These are phyloP conservation scores for Cavia porcellus DNA, from an alignment of 2,113 vertebrate genomes.

Conservation along the genomic window DNA sequence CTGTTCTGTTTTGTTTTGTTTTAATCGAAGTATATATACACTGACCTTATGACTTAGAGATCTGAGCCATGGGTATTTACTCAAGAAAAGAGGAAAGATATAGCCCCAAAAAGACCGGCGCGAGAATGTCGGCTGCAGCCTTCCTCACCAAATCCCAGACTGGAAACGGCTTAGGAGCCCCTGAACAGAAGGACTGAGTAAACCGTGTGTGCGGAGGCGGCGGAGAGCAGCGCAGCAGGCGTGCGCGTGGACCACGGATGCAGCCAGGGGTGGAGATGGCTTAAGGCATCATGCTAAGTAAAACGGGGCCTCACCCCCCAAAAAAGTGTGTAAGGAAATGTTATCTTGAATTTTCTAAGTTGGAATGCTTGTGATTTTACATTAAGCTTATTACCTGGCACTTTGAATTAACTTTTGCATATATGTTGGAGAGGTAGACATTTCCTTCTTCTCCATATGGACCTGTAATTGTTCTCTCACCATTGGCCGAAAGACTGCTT, in stretches of 20 bases:
- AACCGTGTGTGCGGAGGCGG: background rate
- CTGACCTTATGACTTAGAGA: background rate
- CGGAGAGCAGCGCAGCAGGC: background rate
- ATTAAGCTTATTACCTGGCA: background rate
- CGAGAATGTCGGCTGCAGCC: background rate
- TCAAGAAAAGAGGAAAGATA: background rate
- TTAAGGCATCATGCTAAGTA: background rate
- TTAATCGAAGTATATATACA: background rate
- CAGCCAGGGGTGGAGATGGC: background rate
- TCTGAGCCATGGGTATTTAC: background rate
- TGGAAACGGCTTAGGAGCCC: background rate
- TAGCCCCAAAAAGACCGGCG: background rate
- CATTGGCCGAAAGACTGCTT: conserved; percentile 18
- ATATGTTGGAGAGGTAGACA: background rate
- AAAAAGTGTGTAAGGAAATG: background rate
- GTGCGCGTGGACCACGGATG: background rate
- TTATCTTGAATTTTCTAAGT: background rate
- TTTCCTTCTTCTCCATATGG: background rate
- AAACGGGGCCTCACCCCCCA: background rate
- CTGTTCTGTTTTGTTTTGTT: background rate
- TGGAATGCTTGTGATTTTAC: conserved; percentile 3
- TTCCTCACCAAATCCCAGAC: background rate
- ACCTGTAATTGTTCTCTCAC: background rate
- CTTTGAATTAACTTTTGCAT: background rate
- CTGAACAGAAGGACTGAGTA: background rate